phyloP scores from a whole-genome alignment of 2,113 vertebrate species.

The Hiodon tergisus region DNA sequence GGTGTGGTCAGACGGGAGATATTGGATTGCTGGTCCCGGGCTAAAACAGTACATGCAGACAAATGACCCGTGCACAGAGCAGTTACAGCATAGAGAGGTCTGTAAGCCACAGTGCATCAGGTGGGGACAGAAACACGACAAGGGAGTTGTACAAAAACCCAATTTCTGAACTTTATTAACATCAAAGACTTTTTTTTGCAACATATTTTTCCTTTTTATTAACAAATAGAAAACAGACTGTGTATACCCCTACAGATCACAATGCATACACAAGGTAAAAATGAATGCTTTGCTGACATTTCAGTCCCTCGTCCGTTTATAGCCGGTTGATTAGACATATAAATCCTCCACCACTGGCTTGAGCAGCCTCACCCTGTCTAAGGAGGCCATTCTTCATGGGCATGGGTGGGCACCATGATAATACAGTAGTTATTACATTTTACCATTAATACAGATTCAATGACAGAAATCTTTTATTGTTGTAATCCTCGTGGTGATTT shows the following conservation, averaged over 20 bases:
- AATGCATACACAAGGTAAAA: slow-evolving; percentile 95
- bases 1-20: no score
- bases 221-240: slow-evolving; percentile 97
- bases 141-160: slow-evolving; percentile 73
- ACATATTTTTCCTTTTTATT: slow-evolving; percentile 68
- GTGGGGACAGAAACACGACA: slow-evolving; percentile 31
- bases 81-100: no score
- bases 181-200: slow-evolving; percentile 76
- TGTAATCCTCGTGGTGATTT: slow-evolving; percentile 68
- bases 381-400: slow-evolving; percentile 60
- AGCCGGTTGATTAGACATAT: slow-evolving; percentile 64
- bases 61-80: no score
- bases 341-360: slow-evolving; percentile 67
- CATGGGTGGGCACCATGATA: slow-evolving; percentile 72
- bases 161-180: slow-evolving; percentile 97
- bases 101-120: no score
- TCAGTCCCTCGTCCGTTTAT: slow-evolving; percentile 67
- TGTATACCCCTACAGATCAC: slow-evolving; percentile 78
- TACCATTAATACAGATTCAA: slow-evolving; percentile 74
- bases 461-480: slow-evolving; percentile 74
- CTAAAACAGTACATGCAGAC: no score
- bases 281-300: slow-evolving; percentile 75
- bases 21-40: no score
- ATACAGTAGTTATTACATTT: slow-evolving; percentile 74
- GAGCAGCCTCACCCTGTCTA: slow-evolving; percentile 68